Base-by-base conservation (phyloP, 53 echinoderm and acorn worm species). In the Luidia sarsii region DNA sequence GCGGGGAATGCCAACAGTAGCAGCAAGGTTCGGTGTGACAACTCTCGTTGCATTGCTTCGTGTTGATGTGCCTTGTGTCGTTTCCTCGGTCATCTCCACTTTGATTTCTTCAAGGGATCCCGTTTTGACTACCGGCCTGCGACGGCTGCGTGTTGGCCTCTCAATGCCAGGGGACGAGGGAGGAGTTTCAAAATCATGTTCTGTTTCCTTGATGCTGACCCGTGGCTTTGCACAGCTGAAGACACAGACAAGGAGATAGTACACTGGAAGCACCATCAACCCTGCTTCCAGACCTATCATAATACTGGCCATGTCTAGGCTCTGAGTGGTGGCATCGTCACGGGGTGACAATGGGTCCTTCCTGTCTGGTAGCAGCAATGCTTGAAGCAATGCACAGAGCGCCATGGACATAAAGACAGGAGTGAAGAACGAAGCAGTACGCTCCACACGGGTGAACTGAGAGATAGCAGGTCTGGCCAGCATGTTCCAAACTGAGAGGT, bases 271-370 rank as follows among this genome's bases (percentile, higher is more conserved):
- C 16, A 49, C 82, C 45, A 50, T 32, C 10, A 65, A 85, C 25
- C 80, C 83, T 31, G 81, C 65, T 65, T 45, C 67, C 1, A 85
- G 54, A 5, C 90, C 90, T 36, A 67, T 71, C 73, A 85, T 75
- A 39, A 83, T 52, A 65, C 72, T 82, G 3, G 50, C 57, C 33
- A 68, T 67, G 61, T 83, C 68, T 23, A 83, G 9, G 33, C 32
- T 24, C 28, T 77, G 77, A 31, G 77, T 45, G 29, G 22, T 31
- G 20, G 32, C 21, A 22, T 13, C 41, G 11, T 56, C 39, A 14
- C 29, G 27, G 23, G 82, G 50, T n/a, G n/a, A n/a, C 57, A 18
- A 56, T 27, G 57, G 7, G 3, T 2, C 37, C 15, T 23, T 52
- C 29, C 45, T 13, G 16, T 43, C 19, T 4, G 65, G 33, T 19